These are phyloP conservation scores for Aphodius granarius DNA, from an alignment of 2,888 invertebrate genomes.

Conservation along the genomic window DNA sequence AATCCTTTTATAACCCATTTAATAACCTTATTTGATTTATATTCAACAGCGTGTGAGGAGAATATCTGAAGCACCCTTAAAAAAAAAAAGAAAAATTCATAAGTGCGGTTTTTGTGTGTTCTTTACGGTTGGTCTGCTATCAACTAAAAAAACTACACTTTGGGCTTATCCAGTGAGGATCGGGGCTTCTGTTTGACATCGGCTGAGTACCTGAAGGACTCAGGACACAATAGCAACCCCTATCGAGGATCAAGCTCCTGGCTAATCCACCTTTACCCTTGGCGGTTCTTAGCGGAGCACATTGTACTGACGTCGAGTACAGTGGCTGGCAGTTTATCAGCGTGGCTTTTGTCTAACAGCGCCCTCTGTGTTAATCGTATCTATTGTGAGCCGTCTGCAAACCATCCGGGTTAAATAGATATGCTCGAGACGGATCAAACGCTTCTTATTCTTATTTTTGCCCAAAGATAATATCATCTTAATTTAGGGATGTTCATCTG, in stretches of 20 bases:
- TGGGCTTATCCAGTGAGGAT: not conserved
- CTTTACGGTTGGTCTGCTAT: not conserved
- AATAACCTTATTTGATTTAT: not conserved
- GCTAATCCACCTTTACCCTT: not conserved
- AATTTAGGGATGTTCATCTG: not conserved
- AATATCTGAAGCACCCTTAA: not conserved
- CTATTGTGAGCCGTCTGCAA: not conserved
- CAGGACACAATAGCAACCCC: not conserved
- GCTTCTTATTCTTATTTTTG: not conserved
- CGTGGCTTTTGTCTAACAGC: not conserved
- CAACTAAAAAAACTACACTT: not conserved
- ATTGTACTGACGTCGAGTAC: not conserved
- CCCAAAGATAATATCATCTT: not conserved
- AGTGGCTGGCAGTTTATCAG: not conserved
- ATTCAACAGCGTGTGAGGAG: not conserved
- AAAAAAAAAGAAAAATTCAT: not conserved
- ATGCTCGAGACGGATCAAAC: not conserved
- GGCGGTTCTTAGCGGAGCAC: not conserved
- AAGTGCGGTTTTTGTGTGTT: not conserved
- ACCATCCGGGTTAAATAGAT: not conserved
- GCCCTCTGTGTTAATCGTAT: not conserved
- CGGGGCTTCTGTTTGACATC: not conserved
- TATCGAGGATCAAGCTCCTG: not conserved
- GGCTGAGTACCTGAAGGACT: not conserved
- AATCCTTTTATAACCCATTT: not conserved